Percentiles rank a stretch among this genome's conserved stretches.
Conservation (phyloP, 2,797 vertebrate genomes). For the Lepilemur ruficaudatus region DNA sequence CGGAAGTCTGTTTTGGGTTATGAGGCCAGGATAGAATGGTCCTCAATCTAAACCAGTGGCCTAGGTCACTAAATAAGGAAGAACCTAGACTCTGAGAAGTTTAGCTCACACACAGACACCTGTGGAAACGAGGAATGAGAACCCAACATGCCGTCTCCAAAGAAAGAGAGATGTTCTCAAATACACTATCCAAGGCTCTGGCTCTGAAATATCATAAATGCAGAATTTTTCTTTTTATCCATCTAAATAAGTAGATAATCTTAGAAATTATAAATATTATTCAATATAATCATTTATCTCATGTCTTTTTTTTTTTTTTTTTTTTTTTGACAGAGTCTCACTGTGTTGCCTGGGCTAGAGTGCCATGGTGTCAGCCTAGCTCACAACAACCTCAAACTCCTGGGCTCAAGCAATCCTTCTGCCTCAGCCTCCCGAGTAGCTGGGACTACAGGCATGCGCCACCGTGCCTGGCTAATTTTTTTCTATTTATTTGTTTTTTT, state of each 20-base stretch:
- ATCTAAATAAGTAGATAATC: background rate
- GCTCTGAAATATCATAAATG: background rate
- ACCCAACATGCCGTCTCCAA: fast-evolving
- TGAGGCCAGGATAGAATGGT: background rate
- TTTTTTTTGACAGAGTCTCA: no score
- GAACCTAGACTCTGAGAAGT: background rate
- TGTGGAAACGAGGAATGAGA: background rate
- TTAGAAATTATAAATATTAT: background rate
- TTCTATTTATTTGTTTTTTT: no score
- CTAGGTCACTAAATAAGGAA: background rate
- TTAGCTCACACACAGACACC: background rate
- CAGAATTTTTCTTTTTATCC: background rate
- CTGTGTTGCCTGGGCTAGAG: no score
- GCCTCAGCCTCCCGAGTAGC: no score
- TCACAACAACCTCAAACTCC: no score
- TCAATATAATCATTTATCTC: background rate
- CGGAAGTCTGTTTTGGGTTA: background rate
- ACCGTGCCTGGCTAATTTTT: no score
- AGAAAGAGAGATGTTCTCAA: background rate
- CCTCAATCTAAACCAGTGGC: background rate
- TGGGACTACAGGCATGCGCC: no score
- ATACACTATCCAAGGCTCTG: fast-evolving
- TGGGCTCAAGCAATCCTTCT: no score
- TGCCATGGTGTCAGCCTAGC: no score
- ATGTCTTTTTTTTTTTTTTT: no score